Evolutionary conservation across 2,888 invertebrate genomes (phyloP), one percentile per base, ranked within the genome.

Genomic region (Sicus ferrugineus): DNA sequence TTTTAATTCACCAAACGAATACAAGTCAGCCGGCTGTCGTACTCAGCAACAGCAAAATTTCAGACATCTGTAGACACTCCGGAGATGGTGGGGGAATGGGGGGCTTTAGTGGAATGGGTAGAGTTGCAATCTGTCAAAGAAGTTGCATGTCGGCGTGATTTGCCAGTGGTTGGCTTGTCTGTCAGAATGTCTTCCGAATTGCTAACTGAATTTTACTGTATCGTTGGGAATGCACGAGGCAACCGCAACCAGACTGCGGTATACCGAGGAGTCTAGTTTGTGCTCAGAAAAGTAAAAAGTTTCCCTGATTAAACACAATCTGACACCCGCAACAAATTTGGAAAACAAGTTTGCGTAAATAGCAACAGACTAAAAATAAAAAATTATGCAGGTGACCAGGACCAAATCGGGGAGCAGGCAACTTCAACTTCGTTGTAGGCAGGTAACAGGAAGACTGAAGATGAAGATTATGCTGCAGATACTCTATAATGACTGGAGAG

Each of bases 261-360:
- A 21, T 23, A 34, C 61, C 38, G 26, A 7, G 23, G 1, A 58
- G 38, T 59, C 38, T 21, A 59, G 19, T 59, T 59, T 31, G 38
- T 59, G 30, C 21, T n/a, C n/a, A n/a, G n/a, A 11, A 21, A 61
- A 38, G 19, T 38, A 26, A 16, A 61, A 61, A 61, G 38, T 34
- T 61, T 38, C 34, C 34, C 26, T 61, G 61, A 61, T 61, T 61
- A 61, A 61, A 61, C 34, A 34, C 61, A 61, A 61, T 61, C 61
- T 34, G 61, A 61, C 61, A 61, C 61, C 61, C 34, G 61, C 31
- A 61, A 38, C 61, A 61, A 61, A 61, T 38, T 38, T 38, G 38
- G 14, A 61, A 34, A 61, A 38, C 61, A 61, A 23, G 34, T 19
- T 61, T 11, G 23, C 19, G 30, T 56, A 38, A 61, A 59, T 34